Base-by-base conservation (phyloP, 2,888 invertebrate species). In the Choreutis nemorana region DNA sequence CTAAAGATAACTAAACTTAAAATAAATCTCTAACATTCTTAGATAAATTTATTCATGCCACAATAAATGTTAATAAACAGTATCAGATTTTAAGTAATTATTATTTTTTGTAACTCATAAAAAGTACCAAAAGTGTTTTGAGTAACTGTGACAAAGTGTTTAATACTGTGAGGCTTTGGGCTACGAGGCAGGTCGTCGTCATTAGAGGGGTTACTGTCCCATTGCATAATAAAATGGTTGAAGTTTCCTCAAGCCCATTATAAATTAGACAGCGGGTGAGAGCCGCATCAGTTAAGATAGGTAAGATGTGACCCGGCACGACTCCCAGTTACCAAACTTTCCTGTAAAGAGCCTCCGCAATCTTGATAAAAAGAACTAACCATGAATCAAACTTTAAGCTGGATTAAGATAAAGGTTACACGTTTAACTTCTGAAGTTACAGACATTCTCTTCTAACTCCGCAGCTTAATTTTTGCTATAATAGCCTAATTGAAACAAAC, bases 161-260 rank as follows among this genome's bases (percentile, higher is more conserved):
- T n/a, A n/a, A n/a, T n/a, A n/a, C n/a, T n/a, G n/a, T n/a, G n/a
- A n/a, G n/a, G n/a, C n/a, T n/a, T 70, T 63, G 55, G 51, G 50
- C 63, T 55, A 54, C 52, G 58, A 73, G 68, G 65, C 64, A 67
- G 70, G 71, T 70, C 65, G 60, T 48, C 62, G 66, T 77, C 77
- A 71, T 77, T 78, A 78, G 70, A 68, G 66, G 67, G 73, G 72
- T 67, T 70, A 67, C 75, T 71, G 57, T 66, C 71, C 71, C 77
- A 75, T 72, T 75, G 75, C 77, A 77, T 78, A 77, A 77, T 78
- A 78, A 78, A 78, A 78, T 78, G 77, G 70, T 55, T 68, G 50
- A 78, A 78, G 75, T 77, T 78, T 73, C 64, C 73, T 60, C 66
- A 77, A 78, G 77, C 75, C 78, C 77, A 78, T 77, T 78, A 78